Evolutionary conservation across 2,888 invertebrate species (phyloP), one percentile per base, ranked within the genome.

Genomic region (Oscheius sp.): DNA sequence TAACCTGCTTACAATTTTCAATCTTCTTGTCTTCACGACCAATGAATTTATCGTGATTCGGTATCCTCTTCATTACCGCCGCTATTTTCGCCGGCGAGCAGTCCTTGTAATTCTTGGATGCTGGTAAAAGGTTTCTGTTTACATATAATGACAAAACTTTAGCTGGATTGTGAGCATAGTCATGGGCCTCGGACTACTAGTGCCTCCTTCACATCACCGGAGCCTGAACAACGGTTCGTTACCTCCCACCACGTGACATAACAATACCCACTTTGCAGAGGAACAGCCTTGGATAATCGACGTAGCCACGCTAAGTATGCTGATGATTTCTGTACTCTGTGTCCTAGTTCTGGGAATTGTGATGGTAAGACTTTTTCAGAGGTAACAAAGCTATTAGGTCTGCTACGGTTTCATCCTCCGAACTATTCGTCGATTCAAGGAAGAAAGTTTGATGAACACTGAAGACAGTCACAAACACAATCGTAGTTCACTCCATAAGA

Each of bases 1-100:
- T 75, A 89, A 89, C 73, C 73, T 89, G 60, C 74, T 89, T 53
- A 89, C 89, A 11, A 89, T 89, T 48, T 87, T 89, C 82, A 89
- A 89, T 74, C 77, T 89, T 59, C 80, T 89, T 32, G 85, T 89
- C 2, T 89, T 89, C 80, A 89, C 89, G 1, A 83, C 86, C 7
- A 89, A 89, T 74, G 89, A 89, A 71, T 88, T 83, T 70, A 79
- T 87, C 53, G 84, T 88, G 63, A 87, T 87, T 74, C 85, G 83
- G 13, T 89, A 87, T 75, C 89, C 89, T 7, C 78, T 89, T 11
- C 87, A 87, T 74, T 89, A 89, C 71, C 79, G 88, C 2, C 76
- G 89, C n/a, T 87, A 87, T 71, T 85, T 89, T 50, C 76, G 85
- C 9, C 75, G 88, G 35, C 79, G 84, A 33, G 83, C 83, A 13